phyloP scores from a whole-genome alignment of 2,888 invertebrate genomes.

The Acanthoscelides obtectus region DNA sequence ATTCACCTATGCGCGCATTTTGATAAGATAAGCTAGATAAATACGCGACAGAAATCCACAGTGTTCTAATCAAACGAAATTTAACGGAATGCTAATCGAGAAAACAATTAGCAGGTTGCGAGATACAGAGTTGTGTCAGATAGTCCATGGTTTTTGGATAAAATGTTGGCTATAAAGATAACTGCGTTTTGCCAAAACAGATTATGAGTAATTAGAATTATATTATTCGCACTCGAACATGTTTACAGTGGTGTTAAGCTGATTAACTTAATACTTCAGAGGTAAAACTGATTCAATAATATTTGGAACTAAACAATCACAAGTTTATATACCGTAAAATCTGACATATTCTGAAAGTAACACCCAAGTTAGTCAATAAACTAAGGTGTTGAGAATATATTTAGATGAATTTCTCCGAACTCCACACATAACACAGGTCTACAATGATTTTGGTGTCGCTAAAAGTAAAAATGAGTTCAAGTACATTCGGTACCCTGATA shows the following conservation, averaged over 20 bases:
- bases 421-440: no score
- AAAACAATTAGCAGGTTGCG: neutral
- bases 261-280: neutral
- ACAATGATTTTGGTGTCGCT: no score
- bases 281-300: no score
- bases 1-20: neutral
- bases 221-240: neutral
- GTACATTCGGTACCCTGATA: no score
- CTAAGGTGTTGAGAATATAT: no score
- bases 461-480: no score
- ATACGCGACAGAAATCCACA: constrained; percentile 3
- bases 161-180: neutral
- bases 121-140: neutral
- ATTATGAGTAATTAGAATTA: neutral
- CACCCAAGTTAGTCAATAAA: no score
- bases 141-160: neutral
- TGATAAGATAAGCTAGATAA: constrained; percentile 12
- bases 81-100: constrained; percentile 2
- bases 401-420: no score
- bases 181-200: neutral
- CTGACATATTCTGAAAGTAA: no score
- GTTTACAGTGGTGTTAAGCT: neutral
- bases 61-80: constrained; percentile 2
- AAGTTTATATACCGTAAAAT: no score
- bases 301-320: no score